Evolutionary conservation across 2,797 vertebrate species (phyloP).

Genomic region (Myripristis murdjan): DNA sequence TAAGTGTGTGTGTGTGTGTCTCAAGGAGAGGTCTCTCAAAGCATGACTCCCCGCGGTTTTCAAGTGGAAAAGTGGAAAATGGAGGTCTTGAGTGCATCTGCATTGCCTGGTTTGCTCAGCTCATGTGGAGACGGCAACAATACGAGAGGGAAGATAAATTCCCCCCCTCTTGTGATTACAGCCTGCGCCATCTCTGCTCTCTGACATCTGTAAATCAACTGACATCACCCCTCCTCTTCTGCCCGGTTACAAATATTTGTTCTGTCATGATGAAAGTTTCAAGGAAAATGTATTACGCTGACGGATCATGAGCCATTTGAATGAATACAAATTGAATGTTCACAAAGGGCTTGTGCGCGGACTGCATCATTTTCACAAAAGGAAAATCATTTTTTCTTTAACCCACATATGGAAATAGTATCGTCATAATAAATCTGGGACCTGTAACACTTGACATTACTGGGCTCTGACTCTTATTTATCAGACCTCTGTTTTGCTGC

Average conservation of each 20-base stretch:
- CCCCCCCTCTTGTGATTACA: conserved; percentile 81
- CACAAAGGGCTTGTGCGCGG: not conserved
- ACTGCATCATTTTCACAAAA: not conserved
- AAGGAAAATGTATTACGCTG: not conserved
- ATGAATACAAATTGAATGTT: not conserved
- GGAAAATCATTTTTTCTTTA: no score
- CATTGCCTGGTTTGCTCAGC: conserved; percentile 66
- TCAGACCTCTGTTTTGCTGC: conserved; percentile 3
- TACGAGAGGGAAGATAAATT: conserved; percentile 79
- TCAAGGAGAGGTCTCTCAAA: not conserved
- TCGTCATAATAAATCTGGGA: not conserved
- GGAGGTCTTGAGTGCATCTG: conserved; percentile 57
- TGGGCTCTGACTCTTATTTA: conserved; percentile 5
- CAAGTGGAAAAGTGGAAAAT: conserved; percentile 38
- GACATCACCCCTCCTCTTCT: conserved; percentile 21
- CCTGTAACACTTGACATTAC: not conserved
- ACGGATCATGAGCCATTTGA: not conserved
- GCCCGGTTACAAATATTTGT: conserved; percentile 53
- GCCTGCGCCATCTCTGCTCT: conserved; percentile 74
- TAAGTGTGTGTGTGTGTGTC: no score
- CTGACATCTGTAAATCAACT: conserved; percentile 73
- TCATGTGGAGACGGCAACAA: conserved; percentile 62
- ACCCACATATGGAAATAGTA: no score
- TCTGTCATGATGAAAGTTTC: conserved; percentile 6
- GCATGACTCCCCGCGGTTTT: not conserved